Base-by-base conservation (phyloP, 1,140 invertebrate species). In the Caenorhabditis remanei region DNA sequence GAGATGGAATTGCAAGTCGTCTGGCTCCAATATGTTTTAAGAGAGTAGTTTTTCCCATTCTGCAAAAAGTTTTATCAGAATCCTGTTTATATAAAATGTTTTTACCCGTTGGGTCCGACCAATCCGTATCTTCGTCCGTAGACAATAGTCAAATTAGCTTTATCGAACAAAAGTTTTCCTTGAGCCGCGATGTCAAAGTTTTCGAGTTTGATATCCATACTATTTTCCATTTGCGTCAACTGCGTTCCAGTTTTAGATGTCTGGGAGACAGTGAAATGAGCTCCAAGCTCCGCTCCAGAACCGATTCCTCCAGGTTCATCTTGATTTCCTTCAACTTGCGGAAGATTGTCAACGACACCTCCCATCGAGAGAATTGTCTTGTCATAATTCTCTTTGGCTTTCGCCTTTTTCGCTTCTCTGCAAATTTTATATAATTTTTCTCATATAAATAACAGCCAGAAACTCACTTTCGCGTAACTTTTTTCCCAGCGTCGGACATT, bases 41-140 rank as follows among this genome's bases (percentile, higher is more conserved):
- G 19, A 99, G 93, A 0, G 98, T 99, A n/a, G 98, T 99, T 94
- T 99, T 99, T 16, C 98, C 98, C 94, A 99, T 97, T 4, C 96
- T 87, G 50, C 43, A 87, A 85, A 4, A 84, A 84, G 48, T 50
- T 1, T 19, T 65, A n/a, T 14, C 48, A 3, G 14, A 84, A 87
- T 43, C 11, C 40, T 79, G 11, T 63, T 55, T 55, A 79, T 16
- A 40, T 83, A 14, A 5, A 58, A 58, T 24, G 6, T 46, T 24
- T 83, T 40, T 32, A 88, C 83, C 98, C 98, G 94, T 99, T 99
- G 6, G 98, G 98, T 58, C 98, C 98, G 41, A 99, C 97, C 7
- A 99, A 94, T 92, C 98, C 98, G 93, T 99, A 99, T 91, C 97
- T 95, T 87, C 98, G 95, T 0, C 97, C 96, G 91, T 96, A 95